Evolutionary conservation across 1,140 invertebrate genomes (phyloP).

Genomic region (Riptortus pedestris): DNA sequence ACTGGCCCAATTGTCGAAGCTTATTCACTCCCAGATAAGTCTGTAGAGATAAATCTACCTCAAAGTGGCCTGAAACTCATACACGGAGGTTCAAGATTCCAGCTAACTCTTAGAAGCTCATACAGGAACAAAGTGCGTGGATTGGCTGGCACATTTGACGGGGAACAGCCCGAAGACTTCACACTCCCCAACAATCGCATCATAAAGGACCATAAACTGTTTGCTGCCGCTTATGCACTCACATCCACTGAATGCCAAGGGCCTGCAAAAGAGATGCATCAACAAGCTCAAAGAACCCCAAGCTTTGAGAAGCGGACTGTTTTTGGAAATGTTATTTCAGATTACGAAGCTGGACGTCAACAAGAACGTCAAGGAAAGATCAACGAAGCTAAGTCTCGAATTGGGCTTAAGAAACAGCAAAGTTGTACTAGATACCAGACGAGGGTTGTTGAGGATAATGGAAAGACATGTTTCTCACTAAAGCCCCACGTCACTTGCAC

Average conservation of each 20-base stretch:
- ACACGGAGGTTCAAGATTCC: slow-evolving; percentile 45
- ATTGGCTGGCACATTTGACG: slow-evolving; percentile 52
- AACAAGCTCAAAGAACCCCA: slow-evolving; percentile 32
- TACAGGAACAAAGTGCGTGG: slow-evolving; percentile 46
- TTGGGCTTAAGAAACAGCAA: too few relatives aligned
- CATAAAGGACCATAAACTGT: slow-evolving; percentile 41
- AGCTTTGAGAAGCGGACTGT: slow-evolving; percentile 35
- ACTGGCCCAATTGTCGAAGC: too few relatives aligned
- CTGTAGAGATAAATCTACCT: too few relatives aligned
- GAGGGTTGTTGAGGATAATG: slow-evolving; percentile 34
- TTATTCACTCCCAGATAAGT: too few relatives aligned
- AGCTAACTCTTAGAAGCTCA: slow-evolving; percentile 36
- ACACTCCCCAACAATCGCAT: slow-evolving; percentile 45
- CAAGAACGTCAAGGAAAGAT: slow-evolving; percentile 30
- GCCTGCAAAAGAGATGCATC: slow-evolving; percentile 35
- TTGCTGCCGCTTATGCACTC: slow-evolving; percentile 46
- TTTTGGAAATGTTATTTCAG: slow-evolving; percentile 25
- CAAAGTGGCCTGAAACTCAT: too few relatives aligned
- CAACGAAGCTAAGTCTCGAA: too few relatives aligned
- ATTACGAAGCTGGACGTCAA: slow-evolving; percentile 24
- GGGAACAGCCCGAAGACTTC: slow-evolving; percentile 46
- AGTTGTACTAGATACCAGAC: background rate
- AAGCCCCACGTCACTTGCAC: slow-evolving; percentile 42
- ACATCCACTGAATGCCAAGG: slow-evolving; percentile 38
- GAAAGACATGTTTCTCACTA: slow-evolving; percentile 46